Percentiles rank a stretch among this genome's conserved stretches.
These are phyloP conservation scores for Diplodus puntazzo DNA, from an alignment of 2,797 vertebrate genomes.

Conservation along the genomic window DNA sequence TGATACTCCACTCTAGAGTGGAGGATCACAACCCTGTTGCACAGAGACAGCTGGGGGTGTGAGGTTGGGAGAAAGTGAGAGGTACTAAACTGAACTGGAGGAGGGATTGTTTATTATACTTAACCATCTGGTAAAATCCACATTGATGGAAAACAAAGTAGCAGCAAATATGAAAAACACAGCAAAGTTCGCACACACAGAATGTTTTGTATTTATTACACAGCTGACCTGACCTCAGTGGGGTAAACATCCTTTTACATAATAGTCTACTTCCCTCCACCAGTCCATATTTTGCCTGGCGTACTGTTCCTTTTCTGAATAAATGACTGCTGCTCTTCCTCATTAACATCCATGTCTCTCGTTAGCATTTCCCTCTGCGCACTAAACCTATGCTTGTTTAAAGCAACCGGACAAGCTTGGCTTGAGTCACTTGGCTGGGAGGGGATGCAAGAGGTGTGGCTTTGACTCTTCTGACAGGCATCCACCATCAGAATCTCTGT, in stretches of 20 bases:
- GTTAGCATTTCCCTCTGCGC: conserved; percentile 28
- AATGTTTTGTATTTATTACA: conserved; percentile 33
- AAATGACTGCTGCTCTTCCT: conserved; percentile 50
- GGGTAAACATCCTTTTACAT: conserved; percentile 47
- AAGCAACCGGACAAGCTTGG: conserved; percentile 57
- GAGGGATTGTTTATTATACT: conserved; percentile 12
- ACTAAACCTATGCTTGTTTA: conserved; percentile 42
- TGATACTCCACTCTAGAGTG: conserved; percentile 34
- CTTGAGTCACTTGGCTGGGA: conserved; percentile 69
- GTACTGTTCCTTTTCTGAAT: conserved; percentile 7
- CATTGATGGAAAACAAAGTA: conserved; percentile 8
- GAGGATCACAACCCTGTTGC: conserved; percentile 16
- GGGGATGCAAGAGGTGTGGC: conserved; percentile 32
- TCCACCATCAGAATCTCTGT: conserved; percentile 16
- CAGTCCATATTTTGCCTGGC: conserved; percentile 12
- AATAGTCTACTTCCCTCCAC: conserved; percentile 49
- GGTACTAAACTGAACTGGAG: not conserved
- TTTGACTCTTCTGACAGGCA: conserved; percentile 37
- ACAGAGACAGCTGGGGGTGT: conserved; percentile 14
- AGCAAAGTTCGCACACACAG: not conserved
- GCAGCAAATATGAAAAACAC: conserved; percentile 17
- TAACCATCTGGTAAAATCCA: conserved; percentile 32
- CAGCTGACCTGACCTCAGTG: conserved; percentile 36
- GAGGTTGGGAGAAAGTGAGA: not conserved
- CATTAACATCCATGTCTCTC: conserved; percentile 47